Evolutionary conservation across 2,797 vertebrate genomes (phyloP), one percentile per base, ranked within the genome.

Genomic region (Sebastes oblongus): DNA sequence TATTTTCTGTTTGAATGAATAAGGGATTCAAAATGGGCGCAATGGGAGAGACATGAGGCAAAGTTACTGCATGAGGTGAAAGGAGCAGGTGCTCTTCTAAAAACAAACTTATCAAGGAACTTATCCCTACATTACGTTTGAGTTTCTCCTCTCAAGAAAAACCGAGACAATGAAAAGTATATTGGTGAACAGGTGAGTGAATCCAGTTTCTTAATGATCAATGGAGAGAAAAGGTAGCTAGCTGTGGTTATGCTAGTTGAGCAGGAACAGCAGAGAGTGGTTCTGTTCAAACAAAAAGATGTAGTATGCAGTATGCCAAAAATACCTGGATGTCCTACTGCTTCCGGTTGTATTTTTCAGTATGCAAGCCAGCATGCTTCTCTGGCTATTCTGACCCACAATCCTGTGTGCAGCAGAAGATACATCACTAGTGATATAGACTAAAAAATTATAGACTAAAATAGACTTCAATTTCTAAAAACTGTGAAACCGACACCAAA

Each of bases 1-100:
- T 42, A 58, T 36, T 77, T 77, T 75, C 0, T 3, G 42, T 70
- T 61, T 75, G 46, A 77, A 52, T 75, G 32, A 77, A 52, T 58
- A 29, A 55, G 12, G 5, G 58, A 69, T 83, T 70, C 2, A n/a
- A 52, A 62, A 8, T 46, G 42, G 3, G 52, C 13, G 9, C 5
- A 2, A 36, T 32, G n/a, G 50, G 20, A 66, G 14, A 46, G 9
- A 54, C 29, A 30, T 13, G 3, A 60, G 30, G 27, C 14, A 29
- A 27, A 60, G 20, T 68, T 16, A 22, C 11, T 16, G 6, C 20
- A 12, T 24, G 20, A 60, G 20, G 29, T 29, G 10, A 68, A 39
- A 54, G 56, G 4, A 25, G 29, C n/a, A 62, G 24, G 39, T 77
- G 12, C 25, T 55, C 13, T 59, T 59, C 5, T 60, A 27, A 60